These are phyloP conservation scores for Nycticebus coucang DNA, from an alignment of 2,113 vertebrate species.

Conservation along the genomic window DNA sequence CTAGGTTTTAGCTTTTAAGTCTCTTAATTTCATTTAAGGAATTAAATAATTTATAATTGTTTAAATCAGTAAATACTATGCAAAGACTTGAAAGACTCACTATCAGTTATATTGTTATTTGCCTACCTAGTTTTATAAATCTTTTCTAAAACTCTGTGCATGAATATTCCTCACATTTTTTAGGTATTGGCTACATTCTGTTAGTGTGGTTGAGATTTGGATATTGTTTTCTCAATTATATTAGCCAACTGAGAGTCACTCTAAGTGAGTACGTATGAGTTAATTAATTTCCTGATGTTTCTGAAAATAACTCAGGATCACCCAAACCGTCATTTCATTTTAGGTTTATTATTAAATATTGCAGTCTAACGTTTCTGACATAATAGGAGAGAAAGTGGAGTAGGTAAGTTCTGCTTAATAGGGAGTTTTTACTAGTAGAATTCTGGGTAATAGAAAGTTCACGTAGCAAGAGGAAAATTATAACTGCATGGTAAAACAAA, in stretches of 20 bases:
- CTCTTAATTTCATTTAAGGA: not conserved
- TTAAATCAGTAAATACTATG: not conserved
- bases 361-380: not conserved
- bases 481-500: not conserved
- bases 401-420: not conserved
- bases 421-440: not conserved
- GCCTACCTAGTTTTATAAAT: not conserved
- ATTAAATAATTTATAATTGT: not conserved
- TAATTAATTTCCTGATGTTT: conserved; percentile 6
- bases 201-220: not conserved
- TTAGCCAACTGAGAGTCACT: not conserved
- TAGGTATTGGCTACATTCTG: not conserved
- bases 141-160: not conserved
- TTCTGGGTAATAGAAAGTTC: not conserved
- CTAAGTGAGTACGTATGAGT: not conserved
- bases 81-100: not conserved
- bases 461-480: not conserved
- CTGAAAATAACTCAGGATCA: conserved; percentile 28
- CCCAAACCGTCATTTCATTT: not conserved
- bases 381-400: rapidly evolving
- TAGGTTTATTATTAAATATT: conserved; percentile 16
- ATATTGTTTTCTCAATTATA: not conserved
- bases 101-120: not conserved
- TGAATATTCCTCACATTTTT: not conserved
- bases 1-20: not conserved